Conservation (phyloP, 2,113 vertebrate species). For the Hydrochoerus hydrochaeris region DNA sequence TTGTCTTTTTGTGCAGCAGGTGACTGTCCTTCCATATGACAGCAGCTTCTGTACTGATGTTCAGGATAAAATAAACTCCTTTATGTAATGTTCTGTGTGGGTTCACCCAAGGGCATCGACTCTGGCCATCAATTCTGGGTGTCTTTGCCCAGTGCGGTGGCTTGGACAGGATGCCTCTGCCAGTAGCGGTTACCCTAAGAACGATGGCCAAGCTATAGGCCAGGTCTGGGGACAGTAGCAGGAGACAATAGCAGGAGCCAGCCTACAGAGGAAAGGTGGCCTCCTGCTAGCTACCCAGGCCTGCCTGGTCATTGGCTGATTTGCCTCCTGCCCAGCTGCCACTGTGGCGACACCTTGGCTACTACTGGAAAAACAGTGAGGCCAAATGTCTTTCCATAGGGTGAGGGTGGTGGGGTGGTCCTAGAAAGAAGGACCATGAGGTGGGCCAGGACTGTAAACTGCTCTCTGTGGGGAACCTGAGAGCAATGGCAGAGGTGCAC, state of each 20-base stretch:
- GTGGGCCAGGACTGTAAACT: not conserved
- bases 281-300: not conserved
- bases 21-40: not conserved
- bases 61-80: conserved; percentile 81
- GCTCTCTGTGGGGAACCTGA: not conserved
- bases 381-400: not conserved
- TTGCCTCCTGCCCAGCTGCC: conserved; percentile 62
- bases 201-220: not conserved
- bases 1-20: not conserved
- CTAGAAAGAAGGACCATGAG: not conserved
- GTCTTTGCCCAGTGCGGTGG: not conserved
- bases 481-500: not conserved
- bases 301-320: conserved; percentile 62
- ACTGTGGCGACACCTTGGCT: not conserved
- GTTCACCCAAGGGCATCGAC: not conserved
- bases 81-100: conserved; percentile 67
- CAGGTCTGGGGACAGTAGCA: not conserved
- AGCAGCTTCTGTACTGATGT: conserved; percentile 45
- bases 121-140: not conserved
- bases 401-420: no score
- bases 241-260: not conserved
- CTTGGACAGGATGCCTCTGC: not conserved
- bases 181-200: not conserved
- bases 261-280: not conserved
- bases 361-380: conserved; percentile 64